Evolutionary conservation across 2,797 vertebrate genomes (phyloP).

Genomic region (Danio albolineatus): DNA sequence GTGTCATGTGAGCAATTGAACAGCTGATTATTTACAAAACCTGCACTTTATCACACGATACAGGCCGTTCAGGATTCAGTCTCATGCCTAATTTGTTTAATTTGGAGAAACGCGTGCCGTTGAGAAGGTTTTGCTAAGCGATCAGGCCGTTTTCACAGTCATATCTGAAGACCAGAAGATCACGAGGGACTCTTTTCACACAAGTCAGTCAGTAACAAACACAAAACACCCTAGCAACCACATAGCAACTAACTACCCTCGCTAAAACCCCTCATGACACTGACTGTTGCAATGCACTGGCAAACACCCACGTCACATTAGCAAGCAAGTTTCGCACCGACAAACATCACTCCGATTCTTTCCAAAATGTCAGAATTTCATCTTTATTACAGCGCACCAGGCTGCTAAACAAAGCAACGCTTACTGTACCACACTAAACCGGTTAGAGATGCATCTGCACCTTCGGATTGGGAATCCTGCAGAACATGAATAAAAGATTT

Average conservation of each 20-base stretch:
- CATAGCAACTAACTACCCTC: conserved; percentile 16
- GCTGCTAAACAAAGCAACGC: background rate
- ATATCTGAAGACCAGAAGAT: conserved; percentile 1
- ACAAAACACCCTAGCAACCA: conserved; percentile 14
- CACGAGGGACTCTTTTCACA: conserved; percentile 7
- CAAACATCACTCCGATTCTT: background rate
- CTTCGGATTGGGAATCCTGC: background rate
- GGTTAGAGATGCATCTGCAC: background rate
- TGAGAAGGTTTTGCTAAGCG: background rate
- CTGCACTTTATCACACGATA: too few species aligned
- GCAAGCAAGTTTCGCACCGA: background rate
- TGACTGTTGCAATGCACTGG: background rate
- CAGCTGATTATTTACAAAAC: too few species aligned
- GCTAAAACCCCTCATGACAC: background rate
- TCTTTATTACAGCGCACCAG: background rate
- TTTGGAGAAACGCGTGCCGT: too few species aligned
- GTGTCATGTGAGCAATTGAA: too few species aligned
- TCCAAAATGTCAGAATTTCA: background rate
- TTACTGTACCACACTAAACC: background rate
- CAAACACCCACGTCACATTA: conserved; percentile 13
- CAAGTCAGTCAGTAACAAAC: background rate
- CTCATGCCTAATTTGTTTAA: too few species aligned
- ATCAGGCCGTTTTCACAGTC: background rate
- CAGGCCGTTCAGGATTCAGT: too few species aligned
- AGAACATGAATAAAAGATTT: conserved; percentile 19